phyloP scores from a whole-genome alignment of 1,140 invertebrate species.

The Drosophila saltans region DNA sequence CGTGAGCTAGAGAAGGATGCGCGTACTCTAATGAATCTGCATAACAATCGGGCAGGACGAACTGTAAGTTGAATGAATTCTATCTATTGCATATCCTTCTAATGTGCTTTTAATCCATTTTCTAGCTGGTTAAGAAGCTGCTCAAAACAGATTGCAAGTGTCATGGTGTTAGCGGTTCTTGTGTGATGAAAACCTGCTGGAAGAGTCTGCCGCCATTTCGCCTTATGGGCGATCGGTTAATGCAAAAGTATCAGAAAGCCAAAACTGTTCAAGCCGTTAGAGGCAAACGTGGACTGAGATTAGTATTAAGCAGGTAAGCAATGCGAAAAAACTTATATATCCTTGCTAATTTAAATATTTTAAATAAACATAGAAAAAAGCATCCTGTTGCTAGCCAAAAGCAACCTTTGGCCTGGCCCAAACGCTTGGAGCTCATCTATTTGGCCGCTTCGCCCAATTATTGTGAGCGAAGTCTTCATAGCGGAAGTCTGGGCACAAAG shows the following conservation, averaged over 20 bases:
- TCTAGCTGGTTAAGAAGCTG: constrained; percentile 91
- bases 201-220: constrained; percentile 93
- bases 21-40: constrained; percentile 96
- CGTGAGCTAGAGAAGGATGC: constrained; percentile 92
- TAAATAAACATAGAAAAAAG: constrained; percentile 63
- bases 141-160: constrained; percentile 96
- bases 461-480: constrained; percentile 90
- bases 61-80: constrained; percentile 86
- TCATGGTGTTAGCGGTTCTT: constrained; percentile 97
- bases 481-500: constrained; percentile 92
- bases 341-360: neutral
- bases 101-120: neutral
- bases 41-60: constrained; percentile 97
- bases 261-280: constrained; percentile 87
- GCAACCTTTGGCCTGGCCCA: constrained; percentile 84
- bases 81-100: constrained; percentile 6
- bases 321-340: no score
- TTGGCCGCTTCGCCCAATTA: constrained; percentile 96
- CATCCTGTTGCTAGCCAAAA: constrained; percentile 69
- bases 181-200: constrained; percentile 98
- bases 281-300: constrained; percentile 83
- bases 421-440: constrained; percentile 93
- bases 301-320: constrained; percentile 82
- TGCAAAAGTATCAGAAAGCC: constrained; percentile 92
- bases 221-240: constrained; percentile 91